These are phyloP conservation scores for Amphilophus citrinellus DNA, from an alignment of 2,113 vertebrate genomes.

Conservation along the genomic window DNA sequence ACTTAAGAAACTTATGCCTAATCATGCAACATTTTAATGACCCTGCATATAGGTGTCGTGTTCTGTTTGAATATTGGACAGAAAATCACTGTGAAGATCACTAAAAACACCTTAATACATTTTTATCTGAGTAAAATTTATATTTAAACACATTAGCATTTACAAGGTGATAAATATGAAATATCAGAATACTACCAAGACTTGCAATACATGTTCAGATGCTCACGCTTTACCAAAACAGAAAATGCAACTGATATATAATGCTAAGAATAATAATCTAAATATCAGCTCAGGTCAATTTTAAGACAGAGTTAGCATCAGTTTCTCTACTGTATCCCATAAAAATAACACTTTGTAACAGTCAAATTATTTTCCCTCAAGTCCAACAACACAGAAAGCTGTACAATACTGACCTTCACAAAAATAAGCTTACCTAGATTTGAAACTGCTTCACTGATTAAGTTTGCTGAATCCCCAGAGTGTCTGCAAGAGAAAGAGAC, in stretches of 20 bases:
- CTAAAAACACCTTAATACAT: background rate
- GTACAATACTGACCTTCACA: background rate
- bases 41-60: background rate
- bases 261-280: too few species aligned
- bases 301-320: too few species aligned
- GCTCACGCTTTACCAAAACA: too few species aligned
- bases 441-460: constrained; percentile 96
- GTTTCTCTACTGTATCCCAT: too few species aligned
- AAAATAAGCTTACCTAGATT: constrained; percentile 86
- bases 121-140: background rate
- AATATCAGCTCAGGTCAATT: too few species aligned
- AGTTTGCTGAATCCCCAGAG: constrained; percentile 85
- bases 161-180: too few species aligned
- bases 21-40: background rate
- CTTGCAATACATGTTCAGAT: too few species aligned
- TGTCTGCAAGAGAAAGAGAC: constrained; percentile 82
- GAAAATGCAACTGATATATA: too few species aligned
- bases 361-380: background rate
- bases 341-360: background rate
- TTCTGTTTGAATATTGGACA: background rate
- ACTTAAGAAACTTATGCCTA: background rate
- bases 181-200: too few species aligned
- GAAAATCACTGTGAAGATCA: background rate
- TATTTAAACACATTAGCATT: too few species aligned
- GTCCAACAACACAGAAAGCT: background rate